Conservation (phyloP, 2,113 vertebrate species). For the Microcebus tavaratra region DNA sequence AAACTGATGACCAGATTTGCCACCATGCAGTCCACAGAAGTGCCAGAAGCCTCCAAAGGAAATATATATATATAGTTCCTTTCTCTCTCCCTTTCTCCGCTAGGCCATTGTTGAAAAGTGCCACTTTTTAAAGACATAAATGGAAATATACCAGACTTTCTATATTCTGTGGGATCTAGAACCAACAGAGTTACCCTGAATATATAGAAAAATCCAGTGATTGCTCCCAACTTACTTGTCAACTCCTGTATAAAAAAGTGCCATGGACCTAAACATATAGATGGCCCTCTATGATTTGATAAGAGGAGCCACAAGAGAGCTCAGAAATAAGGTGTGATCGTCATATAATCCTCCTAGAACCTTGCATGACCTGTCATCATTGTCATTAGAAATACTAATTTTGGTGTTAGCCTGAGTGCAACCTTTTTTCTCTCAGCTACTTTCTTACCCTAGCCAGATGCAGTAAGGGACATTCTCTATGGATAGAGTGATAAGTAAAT, state of each 20-base stretch:
- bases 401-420: background rate
- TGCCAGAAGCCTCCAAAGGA: no score
- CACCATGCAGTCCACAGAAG: background rate
- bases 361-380: background rate
- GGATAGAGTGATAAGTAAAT: background rate
- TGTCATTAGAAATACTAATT: background rate
- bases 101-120: background rate
- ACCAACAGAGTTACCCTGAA: background rate
- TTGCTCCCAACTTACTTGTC: background rate
- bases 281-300: background rate
- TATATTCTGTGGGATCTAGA: background rate
- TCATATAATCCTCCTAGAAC: background rate
- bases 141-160: background rate
- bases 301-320: background rate
- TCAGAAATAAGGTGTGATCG: background rate
- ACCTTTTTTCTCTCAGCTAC: background rate
- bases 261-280: background rate
- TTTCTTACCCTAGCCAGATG: background rate
- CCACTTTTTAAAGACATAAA: background rate
- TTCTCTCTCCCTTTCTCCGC: background rate
- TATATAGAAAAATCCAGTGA: background rate
- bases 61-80: background rate
- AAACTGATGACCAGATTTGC: background rate
- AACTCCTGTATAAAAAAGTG: background rate
- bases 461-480: background rate